Evolutionary conservation across 2,113 vertebrate genomes (phyloP).

Genomic region (Anolis sagrei): DNA sequence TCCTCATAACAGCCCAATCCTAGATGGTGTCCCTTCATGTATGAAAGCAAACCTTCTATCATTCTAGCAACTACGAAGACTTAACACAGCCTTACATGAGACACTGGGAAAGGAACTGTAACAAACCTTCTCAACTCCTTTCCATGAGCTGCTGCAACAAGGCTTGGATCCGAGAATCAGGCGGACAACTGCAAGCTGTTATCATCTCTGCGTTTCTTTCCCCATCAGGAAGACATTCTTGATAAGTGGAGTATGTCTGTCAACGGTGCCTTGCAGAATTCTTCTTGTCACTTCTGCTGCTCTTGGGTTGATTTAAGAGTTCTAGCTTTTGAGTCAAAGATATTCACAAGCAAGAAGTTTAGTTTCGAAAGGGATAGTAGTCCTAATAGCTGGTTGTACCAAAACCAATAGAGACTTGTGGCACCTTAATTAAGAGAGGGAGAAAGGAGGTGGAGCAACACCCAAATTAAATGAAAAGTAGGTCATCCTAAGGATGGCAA

Average conservation of each 20-base stretch:
- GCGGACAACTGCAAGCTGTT: neutral
- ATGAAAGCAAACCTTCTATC: neutral
- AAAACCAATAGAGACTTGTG: neutral
- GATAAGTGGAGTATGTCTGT: neutral
- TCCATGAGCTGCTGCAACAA: neutral
- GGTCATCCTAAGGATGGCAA: conserved; percentile 38
- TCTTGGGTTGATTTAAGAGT: conserved; percentile 33
- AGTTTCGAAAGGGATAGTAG: neutral
- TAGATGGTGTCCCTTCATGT: neutral
- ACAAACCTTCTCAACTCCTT: conserved; percentile 4
- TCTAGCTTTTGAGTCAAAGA: conserved; percentile 31
- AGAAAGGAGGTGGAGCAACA: conserved; percentile 59
- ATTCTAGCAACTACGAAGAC: neutral
- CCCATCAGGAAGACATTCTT: neutral
- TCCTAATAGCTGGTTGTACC: too few species aligned
- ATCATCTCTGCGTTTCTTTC: neutral
- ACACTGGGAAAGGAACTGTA: neutral
- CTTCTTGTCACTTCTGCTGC: conserved; percentile 15
- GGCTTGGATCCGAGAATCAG: neutral
- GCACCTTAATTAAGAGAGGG: conserved; percentile 26
- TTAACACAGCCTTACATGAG: neutral
- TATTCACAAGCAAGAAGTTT: conserved; percentile 53
- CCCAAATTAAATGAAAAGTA: conserved; percentile 41
- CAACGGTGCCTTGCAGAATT: conserved; percentile 6
- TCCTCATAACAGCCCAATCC: neutral